Evolutionary conservation across 2,797 vertebrate genomes (phyloP), one percentile per base, ranked within the genome.

Genomic region (Myripristis murdjan): DNA sequence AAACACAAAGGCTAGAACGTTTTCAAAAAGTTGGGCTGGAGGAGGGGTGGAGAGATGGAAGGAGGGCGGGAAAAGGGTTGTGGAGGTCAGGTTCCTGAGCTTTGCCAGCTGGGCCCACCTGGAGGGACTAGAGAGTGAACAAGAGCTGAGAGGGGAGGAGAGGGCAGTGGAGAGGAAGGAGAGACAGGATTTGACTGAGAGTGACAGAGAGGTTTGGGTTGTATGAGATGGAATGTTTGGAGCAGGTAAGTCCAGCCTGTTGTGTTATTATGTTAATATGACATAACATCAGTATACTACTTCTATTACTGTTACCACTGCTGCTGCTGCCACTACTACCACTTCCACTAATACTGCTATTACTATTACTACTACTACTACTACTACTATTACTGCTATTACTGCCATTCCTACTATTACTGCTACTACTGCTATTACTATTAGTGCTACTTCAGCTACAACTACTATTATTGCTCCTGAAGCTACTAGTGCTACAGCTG

Each of bases 81-180:
- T 5, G 22, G 64, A 65, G 79, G 75, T 86, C 69, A 87, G 14
- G 39, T 58, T 16, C 78, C 22, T 75, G 58, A 78, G 53, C 4
- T 31, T 70, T 16, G 1, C 64, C 83, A 86, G 77, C 77, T 84
- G 80, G 83, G 66, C 76, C 68, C 64, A 72, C 71, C 78, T 79
- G 69, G 70, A 54, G 73, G 58, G 68, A 70, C 62, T 52, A 35
- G 10, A 16, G 44, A 54, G 15, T 22, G 44, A n/a, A 18, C 35
- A 3, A 37, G 33, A 9, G 9, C 20, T n/a, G 43, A 48, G 31
- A 33, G 60, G 15, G 18, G 23, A 12, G 24, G 16, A 6, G 15
- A 43, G 49, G 49, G 35, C 35, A 39, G 35, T 39, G 35, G 52
- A 64, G 31, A 31, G 49, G 41, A 51, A 60, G 31, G 43, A 69